Base-by-base conservation (phyloP, 1,140 invertebrate species). In the Capitella teleta region DNA sequence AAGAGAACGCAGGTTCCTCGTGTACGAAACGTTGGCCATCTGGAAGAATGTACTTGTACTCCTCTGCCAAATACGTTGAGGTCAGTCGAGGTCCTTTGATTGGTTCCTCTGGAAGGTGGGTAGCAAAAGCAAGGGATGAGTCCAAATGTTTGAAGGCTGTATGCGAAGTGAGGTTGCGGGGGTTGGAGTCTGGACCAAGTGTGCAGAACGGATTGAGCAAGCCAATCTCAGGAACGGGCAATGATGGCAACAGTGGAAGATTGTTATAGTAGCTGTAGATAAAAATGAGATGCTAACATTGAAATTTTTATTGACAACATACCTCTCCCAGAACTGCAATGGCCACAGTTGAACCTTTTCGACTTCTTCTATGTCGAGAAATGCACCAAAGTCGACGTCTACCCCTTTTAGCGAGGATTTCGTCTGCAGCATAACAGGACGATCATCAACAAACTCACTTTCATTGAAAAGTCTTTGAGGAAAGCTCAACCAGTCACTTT, bases 301-400 rank as follows among this genome's bases (percentile, higher is more conserved):
- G 19, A n/a, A 21, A 21, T 14, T 38, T 47, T 12, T 34, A n/a
- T n/a, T 34, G 16, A 38, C 23, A 44, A 36, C 52, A 6, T 30
- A 55, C 53, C 50, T 47, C 41, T 52, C 37, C 53, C 53, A 55
- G 38, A 55, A 55, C 28, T 30, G 41, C 24, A 37, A 28, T 10
- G 28, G 32, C 43, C 40, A 40, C 36, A 55, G 14, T 36, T 52
- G 42, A 14, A 55, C 34, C 28, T 47, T 26, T 2, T 55, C 53
- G 10, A 55, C 49, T 21, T 51, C 49, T 10, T 55, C 41, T 2
- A 55, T 41, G 12, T 51, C 53, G 1, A 55, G 28, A 28, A 55
- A 55, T 18, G 34, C 41, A 1, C 42, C 49, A 16, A 55, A 55
- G 25, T 55, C 42, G 16, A 43, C 18, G 10, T 18, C 44, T 12